Base-by-base conservation (phyloP, 2,797 vertebrate genomes). In the Labroides dimidiatus region DNA sequence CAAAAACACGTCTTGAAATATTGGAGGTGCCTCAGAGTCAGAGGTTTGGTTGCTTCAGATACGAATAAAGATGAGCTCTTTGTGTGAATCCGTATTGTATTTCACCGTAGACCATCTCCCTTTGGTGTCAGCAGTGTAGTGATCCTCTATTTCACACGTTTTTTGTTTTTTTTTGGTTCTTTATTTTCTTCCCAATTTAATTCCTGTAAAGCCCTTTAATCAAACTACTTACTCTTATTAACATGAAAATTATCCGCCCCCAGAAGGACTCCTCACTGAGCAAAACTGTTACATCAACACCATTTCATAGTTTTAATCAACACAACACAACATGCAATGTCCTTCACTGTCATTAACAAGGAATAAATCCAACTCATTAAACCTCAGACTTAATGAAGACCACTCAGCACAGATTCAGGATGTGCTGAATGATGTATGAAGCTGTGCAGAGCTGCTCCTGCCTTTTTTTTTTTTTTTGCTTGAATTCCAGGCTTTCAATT, bases 231-330 rank as follows among this genome's bases (percentile, higher is more conserved):
- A 71, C 14, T 57, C 49, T 58, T 61, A 85, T 75, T 83, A 84
- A 72, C 75, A 75, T 49, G 53, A 78, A 83, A 88, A 65, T 6
- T 10, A 80, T 80, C 66, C 72, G 60, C 63, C 30, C 61, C 64
- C 78, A 64, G 57, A 62, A 49, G 69, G 57, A 72, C 63, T 41
- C 50, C 59, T 60, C 39, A 21, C 44, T 61, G 79, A 51, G 70
- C 21, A 17, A 72, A 73, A 61, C 55, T 19, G 63, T 78, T 84
- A 76, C n/a, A 79, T 84, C 58, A 39, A 24, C 65, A 72, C 14
- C 57, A 50, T 84, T 82, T 84, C 63, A 58, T 56, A 41, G 67
- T 69, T 87, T 81, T 89, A 89, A 89, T 87, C 81, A 86, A 72
- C 75, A 65, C 56, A 75, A 66, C 79, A 76, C 58, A 80, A 59